Conservation (phyloP, 2,888 invertebrate species). For the Xanthorhoe designata region DNA sequence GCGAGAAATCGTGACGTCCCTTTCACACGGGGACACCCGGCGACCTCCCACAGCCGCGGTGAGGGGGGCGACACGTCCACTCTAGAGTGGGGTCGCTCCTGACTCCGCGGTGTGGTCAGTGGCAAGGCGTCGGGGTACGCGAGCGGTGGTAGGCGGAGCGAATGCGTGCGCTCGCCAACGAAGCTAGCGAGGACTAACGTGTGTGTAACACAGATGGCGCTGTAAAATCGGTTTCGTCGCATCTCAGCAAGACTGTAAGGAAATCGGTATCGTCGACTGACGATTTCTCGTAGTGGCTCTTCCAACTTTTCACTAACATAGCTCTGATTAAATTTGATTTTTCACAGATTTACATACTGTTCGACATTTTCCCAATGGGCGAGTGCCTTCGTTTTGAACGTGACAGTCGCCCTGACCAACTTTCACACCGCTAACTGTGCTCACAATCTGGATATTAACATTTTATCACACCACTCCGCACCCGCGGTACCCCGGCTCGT, state of each 20-base stretch:
- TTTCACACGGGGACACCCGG: too few species aligned
- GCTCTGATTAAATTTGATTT: constrained; percentile 78
- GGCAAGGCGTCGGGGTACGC: too few species aligned
- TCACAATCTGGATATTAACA: neutral
- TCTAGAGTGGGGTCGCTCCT: too few species aligned
- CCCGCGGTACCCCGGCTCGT: constrained; percentile 25
- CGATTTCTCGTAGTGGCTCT: constrained; percentile 28
- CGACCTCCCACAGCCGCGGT: too few species aligned
- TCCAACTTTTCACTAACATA: constrained; percentile 31
- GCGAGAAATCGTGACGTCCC: too few species aligned
- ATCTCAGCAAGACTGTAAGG: neutral
- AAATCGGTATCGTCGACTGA: constrained; percentile 15
- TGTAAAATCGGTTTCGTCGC: too few species aligned
- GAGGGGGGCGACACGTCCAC: too few species aligned
- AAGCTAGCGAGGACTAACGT: too few species aligned
- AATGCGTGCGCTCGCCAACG: too few species aligned
- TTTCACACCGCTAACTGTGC: neutral
- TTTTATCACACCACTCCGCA: neutral
- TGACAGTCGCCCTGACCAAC: neutral
- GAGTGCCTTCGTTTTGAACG: constrained; percentile 9
- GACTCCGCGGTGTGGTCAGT: too few species aligned
- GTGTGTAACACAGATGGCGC: constrained; percentile 6
- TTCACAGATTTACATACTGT: constrained; percentile 23
- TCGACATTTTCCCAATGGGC: constrained; percentile 8
- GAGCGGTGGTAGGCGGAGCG: too few species aligned